Evolutionary conservation across 2,888 invertebrate genomes (phyloP).

Genomic region (Pinctada fucata): DNA sequence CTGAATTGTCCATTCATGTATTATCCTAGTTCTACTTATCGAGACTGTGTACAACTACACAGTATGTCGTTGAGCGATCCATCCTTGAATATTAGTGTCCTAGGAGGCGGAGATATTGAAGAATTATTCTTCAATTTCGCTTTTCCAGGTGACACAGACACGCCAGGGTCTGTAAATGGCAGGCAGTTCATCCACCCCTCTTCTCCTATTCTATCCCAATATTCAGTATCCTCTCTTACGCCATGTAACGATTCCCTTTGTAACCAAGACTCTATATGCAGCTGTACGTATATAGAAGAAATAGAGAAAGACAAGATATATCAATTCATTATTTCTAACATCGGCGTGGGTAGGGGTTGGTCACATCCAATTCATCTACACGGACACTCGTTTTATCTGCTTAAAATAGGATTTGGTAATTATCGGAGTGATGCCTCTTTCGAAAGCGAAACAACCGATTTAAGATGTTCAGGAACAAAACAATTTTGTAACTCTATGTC

Average conservation of each 20-base stretch:
- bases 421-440: not conserved
- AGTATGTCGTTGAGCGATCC: conserved; percentile 34
- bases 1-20: conserved; percentile 54
- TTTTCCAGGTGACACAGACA: conserved; percentile 50
- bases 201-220: conserved; percentile 28
- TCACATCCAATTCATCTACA: conserved; percentile 65
- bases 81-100: not conserved
- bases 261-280: conserved; percentile 34
- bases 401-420: conserved; percentile 48
- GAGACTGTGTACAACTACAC: conserved; percentile 37
- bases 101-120: not conserved
- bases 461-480: conserved; percentile 1
- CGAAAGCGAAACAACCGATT: conserved; percentile 32
- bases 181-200: conserved; percentile 41
- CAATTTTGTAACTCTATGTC: not conserved
- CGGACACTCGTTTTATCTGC: conserved; percentile 62
- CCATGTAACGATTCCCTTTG: not conserved
- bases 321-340: conserved; percentile 53
- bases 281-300: conserved; percentile 48
- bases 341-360: conserved; percentile 50
- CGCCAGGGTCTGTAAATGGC: conserved; percentile 55
- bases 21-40: conserved; percentile 22
- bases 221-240: not conserved
- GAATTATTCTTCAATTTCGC: conserved; percentile 55
- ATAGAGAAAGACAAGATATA: conserved; percentile 23